Evolutionary conservation across 2,797 vertebrate species (phyloP), one percentile per base, ranked within the genome.

Genomic region (Menidia menidia): DNA sequence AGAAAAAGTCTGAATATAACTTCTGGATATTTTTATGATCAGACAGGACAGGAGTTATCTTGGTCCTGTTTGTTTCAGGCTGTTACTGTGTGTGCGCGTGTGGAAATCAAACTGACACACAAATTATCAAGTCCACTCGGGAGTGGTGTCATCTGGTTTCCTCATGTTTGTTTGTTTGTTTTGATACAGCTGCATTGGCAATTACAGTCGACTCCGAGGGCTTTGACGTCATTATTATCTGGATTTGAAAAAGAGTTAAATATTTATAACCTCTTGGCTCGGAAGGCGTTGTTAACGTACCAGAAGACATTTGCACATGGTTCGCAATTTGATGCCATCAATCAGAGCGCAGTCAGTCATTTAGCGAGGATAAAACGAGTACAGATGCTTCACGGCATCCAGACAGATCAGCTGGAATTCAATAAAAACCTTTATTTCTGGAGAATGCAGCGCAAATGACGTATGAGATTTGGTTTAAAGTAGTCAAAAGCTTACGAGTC

Each of bases 1-100:
- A 85, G 74, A 85, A 82, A 35, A 77, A 54, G 50, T 86, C 73
- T 82, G 78, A 89, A 86, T 89, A 91, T 88, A 89, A 68, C 75
- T 39, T 10, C 3, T 10, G 48, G 80, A 84, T 87, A 82, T 85
- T 85, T 86, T 86, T 84, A 63, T 80, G 68, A 83, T 81, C 60
- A 62, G 62, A 71, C 63, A 52, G 62, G 55, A 67, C 75, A 64
- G 74, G 58, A 51, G 74, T 83, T 71, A 77, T 85, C 85, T 74
- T 55, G 39, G 6, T 19, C 3, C 18, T 76, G 73, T 65, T 61
- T 68, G 67, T 73, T 13, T 52, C 15, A 39, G 35, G 35, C 35
- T 39, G 35, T 39, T 62, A 61, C 13, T 60, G 15, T 53, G 15
- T 57, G 4, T 43, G 50, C 25, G 60, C 62, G 71, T 7, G 59